A percentile compares a stretch with the other conserved stretches of the same genome.
phyloP scores from a whole-genome alignment of 2,888 invertebrate species.

The Antitype chi region DNA sequence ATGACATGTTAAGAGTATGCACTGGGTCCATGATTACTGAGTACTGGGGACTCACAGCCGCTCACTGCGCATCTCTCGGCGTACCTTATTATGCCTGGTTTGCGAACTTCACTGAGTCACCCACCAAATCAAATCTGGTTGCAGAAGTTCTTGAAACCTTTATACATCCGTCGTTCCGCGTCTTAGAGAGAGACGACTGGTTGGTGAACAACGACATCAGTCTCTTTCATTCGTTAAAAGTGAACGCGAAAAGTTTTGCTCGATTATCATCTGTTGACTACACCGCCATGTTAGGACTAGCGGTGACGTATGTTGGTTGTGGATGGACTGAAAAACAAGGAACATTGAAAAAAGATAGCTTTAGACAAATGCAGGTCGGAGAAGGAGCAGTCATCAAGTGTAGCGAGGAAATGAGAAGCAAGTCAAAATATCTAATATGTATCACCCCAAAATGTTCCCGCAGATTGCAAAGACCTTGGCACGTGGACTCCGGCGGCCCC shows the following conservation, averaged over 20 bases:
- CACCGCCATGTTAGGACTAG: neutral
- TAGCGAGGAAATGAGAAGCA: neutral
- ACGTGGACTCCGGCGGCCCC: slow-evolving; percentile 20
- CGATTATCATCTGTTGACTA: slow-evolving; percentile 10
- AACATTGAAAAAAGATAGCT: neutral
- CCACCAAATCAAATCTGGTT: neutral
- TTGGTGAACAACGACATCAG: slow-evolving; percentile 20
- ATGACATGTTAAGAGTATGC: neutral
- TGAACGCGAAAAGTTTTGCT: neutral
- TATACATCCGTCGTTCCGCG: slow-evolving; percentile 12
- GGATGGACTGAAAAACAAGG: neutral
- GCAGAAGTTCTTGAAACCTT: slow-evolving; percentile 4
- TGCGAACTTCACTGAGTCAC: slow-evolving; percentile 16
- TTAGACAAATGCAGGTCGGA: neutral
- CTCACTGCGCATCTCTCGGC: neutral
- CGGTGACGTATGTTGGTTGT: slow-evolving; percentile 1
- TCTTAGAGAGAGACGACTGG: neutral
- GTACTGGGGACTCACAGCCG: slow-evolving; percentile 13
- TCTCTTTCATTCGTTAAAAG: slow-evolving; percentile 3
- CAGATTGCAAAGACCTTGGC: neutral
- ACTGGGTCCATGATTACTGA: slow-evolving; percentile 14
- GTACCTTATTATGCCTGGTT: neutral
- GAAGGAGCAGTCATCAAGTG: slow-evolving; percentile 5
- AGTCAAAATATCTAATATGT: slow-evolving; percentile 6
- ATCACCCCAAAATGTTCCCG: slow-evolving; percentile 8